Base-by-base conservation (phyloP, 2,888 invertebrate genomes). In the Idaea dimidiata region DNA sequence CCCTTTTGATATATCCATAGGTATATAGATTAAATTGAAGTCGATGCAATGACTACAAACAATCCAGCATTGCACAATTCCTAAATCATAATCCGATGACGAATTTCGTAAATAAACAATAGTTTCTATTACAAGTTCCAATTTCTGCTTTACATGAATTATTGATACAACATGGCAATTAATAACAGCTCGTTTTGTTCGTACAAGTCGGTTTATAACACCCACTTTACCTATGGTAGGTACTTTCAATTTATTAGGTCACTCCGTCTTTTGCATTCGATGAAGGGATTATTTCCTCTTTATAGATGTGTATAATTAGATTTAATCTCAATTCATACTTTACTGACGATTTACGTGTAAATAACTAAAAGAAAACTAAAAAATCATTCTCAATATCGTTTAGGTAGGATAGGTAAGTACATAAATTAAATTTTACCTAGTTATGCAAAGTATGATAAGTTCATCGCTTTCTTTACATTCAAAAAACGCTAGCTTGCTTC, bases 231-330 rank as follows among this genome's bases (percentile, higher is more conserved):
- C 43, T 43, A 14, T 43, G 14, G 55, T 71, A 72, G 59, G 66
- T 68, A 64, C 73, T 73, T 70, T 65, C 63, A 63, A 77, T 77
- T 76, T 81, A 81, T 80, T 83, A 74, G 84, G 87, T 84, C 85
- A 65, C 70, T 65, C 72, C 69, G 63, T 74, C 73, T 71, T 68
- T 67, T 62, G 76, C 81, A 82, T 78, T 73, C 66, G 70, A 64
- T 66, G 64, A 63, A 60, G 64, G 76, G 81, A 86, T 84, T 83
- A 81, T 71, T 65, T 69, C 43, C 58, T 73, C 65, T 70, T 72
- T 68, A 68, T 69, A 71, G 3, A 24, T 24, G 24, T 5, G 24
- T 24, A 24, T 24, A 64, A 65, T 66, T 58, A 60, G 66, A 68
- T 71, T 67, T 61, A 64, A 64, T 57, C 53, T 8, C 14, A 14